phyloP scores from a whole-genome alignment of 2,113 vertebrate genomes.

The Vicugna pacos region DNA sequence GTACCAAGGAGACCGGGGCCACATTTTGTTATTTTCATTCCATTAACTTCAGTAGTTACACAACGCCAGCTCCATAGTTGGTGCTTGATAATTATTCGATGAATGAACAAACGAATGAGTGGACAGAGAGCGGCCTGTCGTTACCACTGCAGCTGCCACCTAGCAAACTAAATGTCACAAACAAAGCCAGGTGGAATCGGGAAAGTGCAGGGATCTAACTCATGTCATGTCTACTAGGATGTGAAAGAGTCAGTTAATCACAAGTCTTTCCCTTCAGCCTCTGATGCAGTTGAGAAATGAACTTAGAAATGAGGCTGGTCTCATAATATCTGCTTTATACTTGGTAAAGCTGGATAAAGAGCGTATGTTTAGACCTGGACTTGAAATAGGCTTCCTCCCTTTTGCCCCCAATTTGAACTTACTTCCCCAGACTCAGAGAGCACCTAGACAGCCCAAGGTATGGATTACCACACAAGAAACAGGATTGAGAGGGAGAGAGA shows the following conservation, averaged over 20 bases:
- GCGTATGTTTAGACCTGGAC: not conserved
- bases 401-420: not conserved
- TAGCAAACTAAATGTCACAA: not conserved
- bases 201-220: not conserved
- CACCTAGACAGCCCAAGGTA: not conserved
- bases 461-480: not conserved
- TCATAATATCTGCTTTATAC: not conserved
- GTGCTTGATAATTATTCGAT: not conserved
- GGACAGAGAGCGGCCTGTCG: not conserved
- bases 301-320: not conserved
- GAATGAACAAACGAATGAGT: not conserved
- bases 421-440: not conserved
- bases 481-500: not conserved
- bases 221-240: not conserved
- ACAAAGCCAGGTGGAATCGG: not conserved
- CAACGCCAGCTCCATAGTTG: not conserved
- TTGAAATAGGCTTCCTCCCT: not conserved
- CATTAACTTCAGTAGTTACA: not conserved
- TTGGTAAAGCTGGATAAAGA: not conserved
- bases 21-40: constrained; percentile 16
- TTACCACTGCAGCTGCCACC: not conserved
- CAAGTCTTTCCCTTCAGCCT: not conserved
- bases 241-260: not conserved
- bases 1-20: not conserved
- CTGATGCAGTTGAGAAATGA: not conserved